Evolutionary conservation across 35 echinoderm and acorn worm genomes (phyloP), one percentile per base, ranked within the genome.

Genomic region (Chiridota heheva): DNA sequence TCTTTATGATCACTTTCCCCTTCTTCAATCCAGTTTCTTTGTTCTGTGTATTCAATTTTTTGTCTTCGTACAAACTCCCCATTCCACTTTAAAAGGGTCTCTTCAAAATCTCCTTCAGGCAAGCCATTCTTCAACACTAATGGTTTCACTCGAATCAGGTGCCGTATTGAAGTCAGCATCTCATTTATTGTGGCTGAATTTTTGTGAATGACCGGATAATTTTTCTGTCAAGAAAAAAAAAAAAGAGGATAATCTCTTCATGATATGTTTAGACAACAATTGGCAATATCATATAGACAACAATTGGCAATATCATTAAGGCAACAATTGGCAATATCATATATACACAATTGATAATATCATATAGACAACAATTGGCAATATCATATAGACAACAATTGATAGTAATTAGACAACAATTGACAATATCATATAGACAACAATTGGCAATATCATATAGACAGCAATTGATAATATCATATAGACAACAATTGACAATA

Each of bases 91-190:
- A 97, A 64, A 18, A 90, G 65, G 7, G 86, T 91, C 16, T 91
- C 79, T 32, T 91, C 88, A 65, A 88, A 91, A 38, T 97, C 93
- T 20, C 89, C 88, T 48, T 97, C 58, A 0, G 93, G 93, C 18
- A 97, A 51, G 4, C 93, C 93, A 30, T 97, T 71, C 25, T 83
- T 76, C 0, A 87, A 58, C 27, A 60, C 61, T n/a, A 97, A 47
- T 2, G 93, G 93, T 42, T 85, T 86, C 17, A 97, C 81, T 8
- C 88, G 77, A 5, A 97, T 46, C 47, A 97, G 84, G 38, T 97
- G 93, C 36, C 84, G 69, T 2, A 97, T 75, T 7, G 45, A 60
- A 5, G 70, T 82, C 29, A 97, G 72, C 6, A 87, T 58, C 10
- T 60, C 40, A 55, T 97, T 97, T 18, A 91, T 73, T 27, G 55